These are phyloP conservation scores for Drosophila borealis DNA, from an alignment of 2,888 invertebrate genomes.

Conservation along the genomic window DNA sequence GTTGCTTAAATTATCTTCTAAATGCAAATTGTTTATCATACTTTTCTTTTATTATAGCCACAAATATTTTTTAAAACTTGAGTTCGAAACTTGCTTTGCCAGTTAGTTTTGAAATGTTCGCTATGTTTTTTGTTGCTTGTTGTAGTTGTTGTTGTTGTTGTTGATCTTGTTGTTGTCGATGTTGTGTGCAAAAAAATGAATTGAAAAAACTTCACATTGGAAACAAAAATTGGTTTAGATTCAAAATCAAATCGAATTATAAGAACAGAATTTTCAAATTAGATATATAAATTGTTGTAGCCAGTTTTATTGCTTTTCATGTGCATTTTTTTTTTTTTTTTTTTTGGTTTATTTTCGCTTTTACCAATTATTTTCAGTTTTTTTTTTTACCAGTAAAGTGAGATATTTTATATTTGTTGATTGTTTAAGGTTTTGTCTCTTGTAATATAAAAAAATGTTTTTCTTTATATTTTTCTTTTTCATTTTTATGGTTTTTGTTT, in stretches of 20 bases:
- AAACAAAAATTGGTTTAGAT: constrained; percentile 78
- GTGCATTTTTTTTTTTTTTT: constrained; percentile 52
- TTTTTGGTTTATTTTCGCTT: constrained; percentile 17
- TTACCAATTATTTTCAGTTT: constrained; percentile 51
- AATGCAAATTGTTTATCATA: constrained; percentile 44
- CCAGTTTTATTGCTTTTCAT: constrained; percentile 69
- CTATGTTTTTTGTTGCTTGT: constrained; percentile 42
- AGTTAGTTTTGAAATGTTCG: constrained; percentile 50
- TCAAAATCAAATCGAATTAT: constrained; percentile 45
- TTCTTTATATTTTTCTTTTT: constrained; percentile 32
- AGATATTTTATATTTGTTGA: constrained; percentile 53
- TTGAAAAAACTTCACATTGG: constrained; percentile 36
- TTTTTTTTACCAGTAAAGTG: constrained; percentile 74
- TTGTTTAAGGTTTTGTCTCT: constrained; percentile 59
- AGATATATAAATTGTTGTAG: constrained; percentile 47
- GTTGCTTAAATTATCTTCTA: constrained; percentile 40
- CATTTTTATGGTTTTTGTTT: constrained; percentile 22
- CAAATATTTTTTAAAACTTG: constrained; percentile 63
- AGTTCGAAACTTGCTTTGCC: constrained; percentile 69
- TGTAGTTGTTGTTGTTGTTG: constrained; percentile 42
- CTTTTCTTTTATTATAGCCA: constrained; percentile 66
- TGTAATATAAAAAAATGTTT: constrained; percentile 76
- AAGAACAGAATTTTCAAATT: constrained; percentile 6
- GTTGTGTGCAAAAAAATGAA: constrained; percentile 62
- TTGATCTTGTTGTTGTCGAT: constrained; percentile 51